phyloP scores from a whole-genome alignment of 2,113 vertebrate species.

The Pollimyrus isidori region DNA sequence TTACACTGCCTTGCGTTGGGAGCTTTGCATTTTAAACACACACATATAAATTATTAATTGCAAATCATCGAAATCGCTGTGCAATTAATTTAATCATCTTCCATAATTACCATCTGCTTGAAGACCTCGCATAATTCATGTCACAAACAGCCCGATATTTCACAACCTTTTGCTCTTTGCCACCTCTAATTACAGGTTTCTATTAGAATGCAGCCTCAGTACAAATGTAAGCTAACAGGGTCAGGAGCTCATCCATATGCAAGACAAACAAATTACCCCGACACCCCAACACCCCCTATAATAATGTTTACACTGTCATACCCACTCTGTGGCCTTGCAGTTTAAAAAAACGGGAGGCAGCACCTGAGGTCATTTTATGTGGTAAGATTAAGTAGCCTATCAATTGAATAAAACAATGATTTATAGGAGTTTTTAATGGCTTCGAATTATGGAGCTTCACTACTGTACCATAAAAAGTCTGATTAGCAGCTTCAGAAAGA shows the following conservation, averaged over 20 bases:
- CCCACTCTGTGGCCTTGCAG: conserved; percentile 8
- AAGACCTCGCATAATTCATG: conserved; percentile 45
- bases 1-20: neutral
- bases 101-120: conserved; percentile 57
- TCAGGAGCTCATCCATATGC: conserved; percentile 25
- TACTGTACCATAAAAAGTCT: conserved; percentile 1
- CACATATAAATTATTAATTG: conserved; percentile 60
- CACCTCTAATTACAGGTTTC: conserved; percentile 62
- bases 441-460: neutral
- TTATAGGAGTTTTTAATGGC: conserved; percentile 9
- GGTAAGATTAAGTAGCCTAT: conserved; percentile 3
- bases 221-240: conserved; percentile 17
- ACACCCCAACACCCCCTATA: neutral
- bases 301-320: conserved; percentile 19
- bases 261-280: conserved; percentile 24
- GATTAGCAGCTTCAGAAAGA: conserved; percentile 17
- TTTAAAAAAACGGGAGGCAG: neutral
- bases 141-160: conserved; percentile 54
- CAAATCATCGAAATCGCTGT: conserved; percentile 57
- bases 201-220: conserved; percentile 63
- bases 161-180: conserved; percentile 55
- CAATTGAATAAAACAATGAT: neutral
- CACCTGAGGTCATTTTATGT: conserved; percentile 22
- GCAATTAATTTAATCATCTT: conserved; percentile 69
- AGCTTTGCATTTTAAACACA: conserved; percentile 38